Conservation (phyloP, 2,888 invertebrate species). For the Plebejus melissa region DNA sequence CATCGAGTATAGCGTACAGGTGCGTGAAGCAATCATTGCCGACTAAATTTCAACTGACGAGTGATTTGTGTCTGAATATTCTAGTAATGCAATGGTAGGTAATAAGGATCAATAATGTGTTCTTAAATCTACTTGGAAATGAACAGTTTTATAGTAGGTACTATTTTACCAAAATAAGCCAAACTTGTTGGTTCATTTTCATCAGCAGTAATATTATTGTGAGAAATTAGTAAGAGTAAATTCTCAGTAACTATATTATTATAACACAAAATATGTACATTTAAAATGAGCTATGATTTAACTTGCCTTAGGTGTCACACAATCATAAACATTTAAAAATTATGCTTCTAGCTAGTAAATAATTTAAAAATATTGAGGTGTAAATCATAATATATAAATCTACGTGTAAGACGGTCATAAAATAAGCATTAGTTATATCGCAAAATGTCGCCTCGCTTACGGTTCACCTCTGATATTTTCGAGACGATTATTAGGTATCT, state of each 20-base stretch:
- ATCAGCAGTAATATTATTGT: not conserved
- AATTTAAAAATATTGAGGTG: not conserved
- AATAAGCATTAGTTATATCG: conserved; percentile 3
- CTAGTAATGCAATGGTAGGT: not conserved
- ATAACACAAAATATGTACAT: not conserved
- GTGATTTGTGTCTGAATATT: conserved; percentile 36
- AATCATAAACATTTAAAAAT: not conserved
- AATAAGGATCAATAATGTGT: not conserved
- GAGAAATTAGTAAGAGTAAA: not conserved
- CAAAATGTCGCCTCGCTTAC: conserved; percentile 12
- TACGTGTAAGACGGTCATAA: conserved; percentile 6
- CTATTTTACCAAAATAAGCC: not conserved
- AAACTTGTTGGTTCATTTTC: not conserved
- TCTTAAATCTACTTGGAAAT: not conserved
- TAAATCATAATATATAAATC: conserved; percentile 9
- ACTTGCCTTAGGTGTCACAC: not conserved
- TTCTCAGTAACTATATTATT: not conserved
- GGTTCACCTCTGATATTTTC: conserved; percentile 20
- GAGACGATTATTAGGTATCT: conserved; percentile 19
- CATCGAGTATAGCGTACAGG: conserved; percentile 42
- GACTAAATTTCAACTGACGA: conserved; percentile 41
- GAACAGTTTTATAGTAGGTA: not conserved
- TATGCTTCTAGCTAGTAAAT: not conserved
- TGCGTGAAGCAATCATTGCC: conserved; percentile 41
- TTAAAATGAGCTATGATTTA: not conserved